Base-by-base conservation (phyloP, 2,113 vertebrate species). In the Poeciliopsis turrubarensis region DNA sequence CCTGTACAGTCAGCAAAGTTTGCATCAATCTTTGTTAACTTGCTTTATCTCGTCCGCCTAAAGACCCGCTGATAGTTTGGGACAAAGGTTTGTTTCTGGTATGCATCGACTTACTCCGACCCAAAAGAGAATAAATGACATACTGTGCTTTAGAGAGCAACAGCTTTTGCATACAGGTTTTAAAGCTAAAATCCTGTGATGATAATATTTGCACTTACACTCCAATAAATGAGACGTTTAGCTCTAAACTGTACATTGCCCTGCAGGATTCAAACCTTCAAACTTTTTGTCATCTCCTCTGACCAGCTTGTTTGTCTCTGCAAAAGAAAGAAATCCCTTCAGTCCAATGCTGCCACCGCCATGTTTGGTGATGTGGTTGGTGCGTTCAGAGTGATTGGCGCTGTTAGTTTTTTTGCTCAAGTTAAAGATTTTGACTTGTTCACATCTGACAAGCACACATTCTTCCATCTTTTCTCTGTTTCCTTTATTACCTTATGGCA, bases 41-140 rank as follows among this genome's bases (percentile, higher is more conserved):
- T 70, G 41, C 54, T 39, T 72, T 75, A 80, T 57, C 61, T 66
- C 73, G 78, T 72, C 66, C 11, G 61, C 22, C 27, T 32, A 37
- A 26, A 77, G 51, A 32, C 27, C 30, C 25, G 61, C 26, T 80
- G 47, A 66, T 65, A 75, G 3, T 31, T 63, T 19, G 29, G 29
- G 17, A 30, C 19, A 39, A 70, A 68, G n/a, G 7, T 30, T 62
- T 72, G 27, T 30, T 72, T 34, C 67, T 65, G 30, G 17, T 34
- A 34, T 34, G 17, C 10, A 12, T 65, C 25, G 19, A 22, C 30
- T 15, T 62, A 26, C 3, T 30, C 27, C 12, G 3, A 3, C 60
- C 60, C 30, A 22, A 65, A 34, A 37, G n/a, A 25, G 3, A 57
- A 57, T 9, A 3, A 25, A 22, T 54, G 47, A 54, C 19, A 6